Evolutionary conservation across 2,888 invertebrate species (phyloP), one percentile per base, ranked within the genome.

Genomic region (Nymphalis urticae): DNA sequence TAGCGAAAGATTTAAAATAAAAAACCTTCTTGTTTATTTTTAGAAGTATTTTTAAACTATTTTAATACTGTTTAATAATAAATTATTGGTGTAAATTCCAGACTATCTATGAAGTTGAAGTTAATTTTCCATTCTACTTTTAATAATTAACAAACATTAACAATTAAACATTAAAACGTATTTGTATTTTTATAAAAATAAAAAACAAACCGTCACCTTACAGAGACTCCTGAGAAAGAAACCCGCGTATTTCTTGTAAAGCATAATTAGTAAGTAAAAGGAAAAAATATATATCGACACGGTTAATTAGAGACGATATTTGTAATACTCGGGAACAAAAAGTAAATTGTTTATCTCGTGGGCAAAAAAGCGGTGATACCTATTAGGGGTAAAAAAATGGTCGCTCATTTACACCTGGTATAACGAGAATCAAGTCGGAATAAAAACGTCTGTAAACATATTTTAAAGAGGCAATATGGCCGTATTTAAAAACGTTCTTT

Each of bases 301-400:
- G n/a, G 61, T 64, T 64, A 68, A 68, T 70, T 68, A 70, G 59
- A 68, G 61, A 58, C 67, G 42, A 56, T 67, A 56, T 63, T 47
- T 56, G 64, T 70, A 67, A 67, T 62, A 42, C 63, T n/a, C 19
- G 61, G 17, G 27, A 58, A 62, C 47, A 63, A 67, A 70, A 70
- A 70, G 32, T 67, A 51, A 64, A 64, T 67, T 64, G 54, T 54
- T 48, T 60, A 66, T 48, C 42, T 16, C 48, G 50, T 48, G 64
- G 58, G 64, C 60, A 64, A 64, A 64, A 67, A 68, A 47, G 66
- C 64, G 51, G 54, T 56, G 64, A 56, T 21, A 64, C 64, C 56
- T 64, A 48, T 67, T 70, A 62, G 51, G 62, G 64, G 48, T 64
- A 68, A 68, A 67, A 67, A 70, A 67, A 62, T 48, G 54, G 53